Evolutionary conservation across 2,113 vertebrate genomes (phyloP).

Genomic region (Pitta sordida): DNA sequence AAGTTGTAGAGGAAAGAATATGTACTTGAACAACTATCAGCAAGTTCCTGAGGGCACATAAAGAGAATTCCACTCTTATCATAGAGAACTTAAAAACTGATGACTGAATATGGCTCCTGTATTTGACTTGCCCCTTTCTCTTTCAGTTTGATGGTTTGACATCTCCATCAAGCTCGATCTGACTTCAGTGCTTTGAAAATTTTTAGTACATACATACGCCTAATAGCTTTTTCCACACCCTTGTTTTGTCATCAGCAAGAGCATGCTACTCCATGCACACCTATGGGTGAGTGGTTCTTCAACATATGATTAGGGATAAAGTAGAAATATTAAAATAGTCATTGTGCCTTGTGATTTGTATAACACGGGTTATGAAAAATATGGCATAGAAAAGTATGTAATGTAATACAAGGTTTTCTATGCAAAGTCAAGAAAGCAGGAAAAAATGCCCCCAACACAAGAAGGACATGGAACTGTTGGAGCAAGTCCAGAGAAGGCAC

Average conservation of each 20-base stretch:
- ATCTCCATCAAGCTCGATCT: background rate
- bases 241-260: background rate
- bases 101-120: background rate
- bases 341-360: background rate
- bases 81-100: background rate
- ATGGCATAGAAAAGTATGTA: background rate
- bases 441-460: background rate
- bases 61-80: background rate
- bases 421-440: background rate
- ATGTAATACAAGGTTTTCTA: background rate
- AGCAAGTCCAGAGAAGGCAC: background rate
- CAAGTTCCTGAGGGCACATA: background rate
- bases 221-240: background rate
- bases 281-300: background rate
- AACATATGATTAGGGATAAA: background rate
- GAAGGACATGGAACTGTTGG: background rate
- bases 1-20: background rate
- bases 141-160: background rate
- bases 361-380: background rate
- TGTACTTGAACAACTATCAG: background rate
- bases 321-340: background rate
- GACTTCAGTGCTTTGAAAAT: background rate
- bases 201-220: background rate
- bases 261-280: background rate
- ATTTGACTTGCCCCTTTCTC: background rate